These are phyloP conservation scores for Tuta absoluta DNA, from an alignment of 2,888 invertebrate genomes.

Conservation along the genomic window DNA sequence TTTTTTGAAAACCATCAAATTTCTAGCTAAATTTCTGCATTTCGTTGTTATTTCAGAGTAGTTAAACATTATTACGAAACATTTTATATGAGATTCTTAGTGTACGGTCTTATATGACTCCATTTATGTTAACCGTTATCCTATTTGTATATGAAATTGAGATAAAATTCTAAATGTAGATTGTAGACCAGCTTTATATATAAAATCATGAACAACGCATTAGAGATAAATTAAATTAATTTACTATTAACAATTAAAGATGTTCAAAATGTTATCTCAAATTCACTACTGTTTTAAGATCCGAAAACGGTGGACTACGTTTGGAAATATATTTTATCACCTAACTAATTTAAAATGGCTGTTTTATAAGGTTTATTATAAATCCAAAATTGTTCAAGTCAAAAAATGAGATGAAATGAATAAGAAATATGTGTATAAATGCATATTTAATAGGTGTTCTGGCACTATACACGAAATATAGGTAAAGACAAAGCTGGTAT, in stretches of 20 bases:
- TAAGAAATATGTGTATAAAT: not conserved
- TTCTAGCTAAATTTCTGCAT: constrained; percentile 4
- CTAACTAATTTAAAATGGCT: constrained; percentile 11
- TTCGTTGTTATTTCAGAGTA: constrained; percentile 11
- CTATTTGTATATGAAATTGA: not conserved
- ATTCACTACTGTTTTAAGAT: not conserved
- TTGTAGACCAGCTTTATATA: not conserved
- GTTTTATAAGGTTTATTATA: not conserved
- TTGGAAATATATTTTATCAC: not conserved
- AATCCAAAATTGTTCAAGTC: not conserved
- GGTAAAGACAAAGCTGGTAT: not conserved
- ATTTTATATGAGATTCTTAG: not conserved
- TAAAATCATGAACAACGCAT: not conserved
- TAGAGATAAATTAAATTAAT: too few relatives aligned
- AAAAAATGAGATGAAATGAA: not conserved
- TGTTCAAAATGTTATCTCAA: constrained; percentile 1
- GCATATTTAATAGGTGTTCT: not conserved
- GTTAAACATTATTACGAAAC: not conserved
- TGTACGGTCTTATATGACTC: not conserved
- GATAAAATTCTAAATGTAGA: not conserved
- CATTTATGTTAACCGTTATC: not conserved
- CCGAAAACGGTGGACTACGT: not conserved
- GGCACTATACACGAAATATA: not conserved
- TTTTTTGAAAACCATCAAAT: constrained; percentile 2
- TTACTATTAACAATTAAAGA: not conserved